phyloP scores from a whole-genome alignment of 1,140 invertebrate genomes.

The Sitophilus oryzae region DNA sequence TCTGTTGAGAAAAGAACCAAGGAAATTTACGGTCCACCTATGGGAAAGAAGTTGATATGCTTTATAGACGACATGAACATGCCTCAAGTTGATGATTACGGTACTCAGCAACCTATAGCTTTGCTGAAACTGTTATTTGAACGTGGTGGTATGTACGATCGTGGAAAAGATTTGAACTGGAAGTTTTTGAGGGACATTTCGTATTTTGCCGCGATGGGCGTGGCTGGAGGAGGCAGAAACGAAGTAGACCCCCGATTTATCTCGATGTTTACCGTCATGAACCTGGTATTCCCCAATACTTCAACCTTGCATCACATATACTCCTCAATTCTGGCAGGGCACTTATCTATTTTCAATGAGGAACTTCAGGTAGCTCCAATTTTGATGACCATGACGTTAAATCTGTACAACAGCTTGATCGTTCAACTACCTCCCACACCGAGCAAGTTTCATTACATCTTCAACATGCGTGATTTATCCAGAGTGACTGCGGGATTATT shows the following conservation, averaged over 20 bases:
- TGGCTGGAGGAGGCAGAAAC: conserved; percentile 78
- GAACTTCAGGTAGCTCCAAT: conserved; percentile 60
- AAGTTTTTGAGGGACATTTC: conserved; percentile 78
- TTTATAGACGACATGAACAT: conserved; percentile 95
- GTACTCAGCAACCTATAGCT: conserved; percentile 89
- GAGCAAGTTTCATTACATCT: conserved; percentile 90
- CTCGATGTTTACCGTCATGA: conserved; percentile 81
- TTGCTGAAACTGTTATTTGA: conserved; percentile 81
- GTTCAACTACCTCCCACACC: conserved; percentile 82
- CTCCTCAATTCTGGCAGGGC: conserved; percentile 70
- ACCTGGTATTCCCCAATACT: conserved; percentile 75
- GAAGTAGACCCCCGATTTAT: conserved; percentile 85
- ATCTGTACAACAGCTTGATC: conserved; percentile 74
- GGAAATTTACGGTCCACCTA: conserved; percentile 78
- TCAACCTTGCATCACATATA: conserved; percentile 78
- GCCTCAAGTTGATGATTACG: conserved; percentile 80
- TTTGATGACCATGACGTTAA: conserved; percentile 71
- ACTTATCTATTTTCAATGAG: conserved; percentile 62
- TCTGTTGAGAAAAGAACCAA: conserved; percentile 84
- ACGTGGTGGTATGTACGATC: conserved; percentile 77
- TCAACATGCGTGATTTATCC: conserved; percentile 85
- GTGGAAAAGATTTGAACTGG: conserved; percentile 85
- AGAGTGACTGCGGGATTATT: conserved; percentile 74
- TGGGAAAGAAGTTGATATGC: conserved; percentile 78
- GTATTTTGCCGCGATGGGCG: conserved; percentile 70